These are phyloP conservation scores for Rostratula benghalensis DNA, from an alignment of 2,113 vertebrate genomes.

Conservation along the genomic window DNA sequence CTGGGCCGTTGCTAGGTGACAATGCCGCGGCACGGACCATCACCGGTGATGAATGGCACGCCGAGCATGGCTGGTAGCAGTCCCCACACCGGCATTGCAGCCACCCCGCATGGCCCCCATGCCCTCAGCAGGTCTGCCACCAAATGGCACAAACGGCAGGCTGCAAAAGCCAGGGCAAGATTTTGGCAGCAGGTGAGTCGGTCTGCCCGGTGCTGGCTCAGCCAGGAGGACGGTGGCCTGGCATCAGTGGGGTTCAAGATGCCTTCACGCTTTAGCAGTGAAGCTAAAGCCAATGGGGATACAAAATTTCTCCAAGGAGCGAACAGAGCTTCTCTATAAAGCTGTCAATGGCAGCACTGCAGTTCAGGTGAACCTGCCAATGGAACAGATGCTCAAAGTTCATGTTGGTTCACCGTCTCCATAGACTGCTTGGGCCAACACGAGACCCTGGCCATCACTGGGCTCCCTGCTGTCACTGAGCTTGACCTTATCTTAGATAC, in stretches of 20 bases:
- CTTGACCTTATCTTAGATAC: background rate
- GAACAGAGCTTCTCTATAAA: background rate
- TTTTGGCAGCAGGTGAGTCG: conserved; percentile 33
- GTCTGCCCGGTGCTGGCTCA: background rate
- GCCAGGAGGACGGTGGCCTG: background rate
- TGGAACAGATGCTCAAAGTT: background rate
- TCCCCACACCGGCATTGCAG: conserved; percentile 65
- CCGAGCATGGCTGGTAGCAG: conserved; percentile 89
- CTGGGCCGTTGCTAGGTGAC: conserved; percentile 98
- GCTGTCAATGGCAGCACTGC: accelerated
- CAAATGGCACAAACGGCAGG: conserved; percentile 76
- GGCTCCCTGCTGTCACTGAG: accelerated
- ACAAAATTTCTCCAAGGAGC: background rate
- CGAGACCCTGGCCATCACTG: background rate
- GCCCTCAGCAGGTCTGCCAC: background rate
- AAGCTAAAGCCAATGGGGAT: background rate
- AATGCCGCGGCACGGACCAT: conserved; percentile 89
- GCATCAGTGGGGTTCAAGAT: background rate
- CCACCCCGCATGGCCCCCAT: accelerated
- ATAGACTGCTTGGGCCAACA: background rate
- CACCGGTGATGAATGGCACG: conserved; percentile 96
- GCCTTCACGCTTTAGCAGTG: background rate
- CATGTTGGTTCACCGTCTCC: accelerated
- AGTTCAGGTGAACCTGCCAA: background rate
- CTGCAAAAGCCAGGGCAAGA: conserved; percentile 60